phyloP scores from a whole-genome alignment of 1,140 invertebrate genomes.

The Xylocopa sonorina region DNA sequence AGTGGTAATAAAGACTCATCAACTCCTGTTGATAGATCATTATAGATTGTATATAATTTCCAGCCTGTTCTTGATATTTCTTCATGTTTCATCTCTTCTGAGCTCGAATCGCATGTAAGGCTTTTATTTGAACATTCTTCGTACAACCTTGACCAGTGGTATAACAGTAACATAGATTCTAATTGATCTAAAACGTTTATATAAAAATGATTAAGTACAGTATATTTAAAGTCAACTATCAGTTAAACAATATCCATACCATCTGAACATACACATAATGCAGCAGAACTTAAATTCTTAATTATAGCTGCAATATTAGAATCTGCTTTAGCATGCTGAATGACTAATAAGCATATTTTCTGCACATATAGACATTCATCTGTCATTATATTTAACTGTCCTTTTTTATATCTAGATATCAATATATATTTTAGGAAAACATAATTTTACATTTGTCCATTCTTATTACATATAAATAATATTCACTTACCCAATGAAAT shows the following conservation, averaged over 20 bases:
- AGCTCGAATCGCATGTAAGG: background rate
- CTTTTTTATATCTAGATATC: conserved; percentile 15
- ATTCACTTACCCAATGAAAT: conserved; percentile 53
- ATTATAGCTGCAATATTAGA: conserved; percentile 25
- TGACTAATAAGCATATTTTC: conserved; percentile 45
- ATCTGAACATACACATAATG: conserved; percentile 44
- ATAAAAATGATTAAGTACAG: background rate
- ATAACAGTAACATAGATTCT: conserved; percentile 32
- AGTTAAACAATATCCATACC: conserved; percentile 36
- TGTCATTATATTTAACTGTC: conserved; percentile 11
- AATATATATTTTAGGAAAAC: background rate
- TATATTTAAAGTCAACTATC: background rate
- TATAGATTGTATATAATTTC: conserved; percentile 67
- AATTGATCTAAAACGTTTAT: conserved; percentile 52
- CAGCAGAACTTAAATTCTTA: conserved; percentile 40
- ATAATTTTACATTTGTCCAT: background rate
- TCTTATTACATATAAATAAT: background rate
- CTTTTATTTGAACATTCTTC: conserved; percentile 32
- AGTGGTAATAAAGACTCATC: conserved; percentile 58
- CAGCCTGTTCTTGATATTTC: conserved; percentile 38
- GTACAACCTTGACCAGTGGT: conserved; percentile 43
- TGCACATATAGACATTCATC: conserved; percentile 43
- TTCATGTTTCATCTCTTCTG: conserved; percentile 5
- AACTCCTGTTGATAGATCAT: conserved; percentile 63
- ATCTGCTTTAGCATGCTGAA: conserved; percentile 35